Base-by-base conservation (phyloP, 2,888 invertebrate genomes). In the Spilosoma lubricipeda region DNA sequence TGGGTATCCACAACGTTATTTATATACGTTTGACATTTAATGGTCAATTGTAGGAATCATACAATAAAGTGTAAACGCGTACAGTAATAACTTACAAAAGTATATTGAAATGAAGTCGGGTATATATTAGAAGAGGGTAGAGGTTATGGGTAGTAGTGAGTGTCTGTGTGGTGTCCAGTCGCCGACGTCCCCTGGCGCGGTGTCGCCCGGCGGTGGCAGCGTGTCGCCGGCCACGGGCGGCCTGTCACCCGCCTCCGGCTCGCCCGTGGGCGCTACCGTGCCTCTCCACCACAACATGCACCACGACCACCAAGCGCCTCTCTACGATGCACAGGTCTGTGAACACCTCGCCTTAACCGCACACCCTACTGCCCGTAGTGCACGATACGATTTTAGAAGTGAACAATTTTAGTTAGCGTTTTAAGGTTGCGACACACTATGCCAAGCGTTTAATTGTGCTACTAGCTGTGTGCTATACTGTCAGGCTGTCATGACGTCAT, bases 181-280 rank as follows among this genome's bases (percentile, higher is more conserved):
- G 80, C 94, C 95, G 63, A 91, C 93, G 80, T 94, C 94, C 30
- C 92, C 93, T 59, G 94, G 93, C 78, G 94, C 92, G 93, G 92
- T 91, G 85, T 94, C 94, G 71, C 94, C 94, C 69, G 93, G 93
- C 82, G 93, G 93, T 87, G 93, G 94, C 82, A 93, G 93, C 87
- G 93, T 90, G 85, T 94, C 94, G 73, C 94, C 94, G 65, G 94
- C 94, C 79, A 94, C 94, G 79, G 95, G 94, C 78, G 94, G 94
- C 3, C 90, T 93, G 81, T 94, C 95, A 74, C 95, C 95, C 73
- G 95, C 94, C 71, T 94, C 94, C 11, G 95, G 94, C 74, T 95
- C 95, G 56, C 95, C 95, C 39, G 95, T 94, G 68, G 95, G 95
- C 74, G 94, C 94, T 82, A 94, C 94, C 30, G 94, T 93, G 70